Conservation (phyloP, 2,888 invertebrate species). For the Scaeva pyrastri region DNA sequence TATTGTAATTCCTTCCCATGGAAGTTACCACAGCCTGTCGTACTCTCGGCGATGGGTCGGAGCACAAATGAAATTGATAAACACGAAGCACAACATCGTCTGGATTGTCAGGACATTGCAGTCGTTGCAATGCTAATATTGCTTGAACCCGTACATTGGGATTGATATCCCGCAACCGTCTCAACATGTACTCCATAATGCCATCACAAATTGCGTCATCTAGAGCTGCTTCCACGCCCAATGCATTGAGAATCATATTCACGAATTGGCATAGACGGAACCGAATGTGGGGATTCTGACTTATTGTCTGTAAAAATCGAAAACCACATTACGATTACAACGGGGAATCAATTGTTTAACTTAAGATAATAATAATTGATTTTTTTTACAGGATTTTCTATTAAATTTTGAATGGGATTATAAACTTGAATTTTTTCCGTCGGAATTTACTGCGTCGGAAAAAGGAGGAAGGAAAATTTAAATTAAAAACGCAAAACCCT, state of each 20-base stretch:
- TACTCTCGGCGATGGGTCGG: slow-evolving; percentile 91
- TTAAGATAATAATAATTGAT: too few species aligned
- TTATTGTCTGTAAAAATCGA: slow-evolving; percentile 82
- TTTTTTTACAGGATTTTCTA: too few species aligned
- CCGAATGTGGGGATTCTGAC: slow-evolving; percentile 86
- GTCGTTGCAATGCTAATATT: slow-evolving; percentile 89
- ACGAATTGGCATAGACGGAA: slow-evolving; percentile 92
- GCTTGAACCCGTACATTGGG: slow-evolving; percentile 92
- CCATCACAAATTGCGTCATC: slow-evolving; percentile 91
- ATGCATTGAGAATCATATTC: slow-evolving; percentile 89
- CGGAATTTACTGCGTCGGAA: too few species aligned
- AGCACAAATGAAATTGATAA: slow-evolving; percentile 88
- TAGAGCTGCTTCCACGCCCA: slow-evolving; percentile 90
- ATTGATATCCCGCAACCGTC: slow-evolving; percentile 89
- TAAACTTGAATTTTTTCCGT: too few species aligned
- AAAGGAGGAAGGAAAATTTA: too few species aligned
- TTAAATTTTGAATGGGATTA: too few species aligned
- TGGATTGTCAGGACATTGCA: slow-evolving; percentile 91
- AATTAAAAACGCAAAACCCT: too few species aligned
- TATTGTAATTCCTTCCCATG: slow-evolving; percentile 89
- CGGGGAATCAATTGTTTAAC: too few species aligned
- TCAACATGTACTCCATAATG: slow-evolving; percentile 88
- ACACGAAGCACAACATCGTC: slow-evolving; percentile 90
- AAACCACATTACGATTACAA: not conserved
- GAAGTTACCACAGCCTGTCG: slow-evolving; percentile 88